Base-by-base conservation (phyloP, 2,797 vertebrate genomes). In the Argentina silus region DNA sequence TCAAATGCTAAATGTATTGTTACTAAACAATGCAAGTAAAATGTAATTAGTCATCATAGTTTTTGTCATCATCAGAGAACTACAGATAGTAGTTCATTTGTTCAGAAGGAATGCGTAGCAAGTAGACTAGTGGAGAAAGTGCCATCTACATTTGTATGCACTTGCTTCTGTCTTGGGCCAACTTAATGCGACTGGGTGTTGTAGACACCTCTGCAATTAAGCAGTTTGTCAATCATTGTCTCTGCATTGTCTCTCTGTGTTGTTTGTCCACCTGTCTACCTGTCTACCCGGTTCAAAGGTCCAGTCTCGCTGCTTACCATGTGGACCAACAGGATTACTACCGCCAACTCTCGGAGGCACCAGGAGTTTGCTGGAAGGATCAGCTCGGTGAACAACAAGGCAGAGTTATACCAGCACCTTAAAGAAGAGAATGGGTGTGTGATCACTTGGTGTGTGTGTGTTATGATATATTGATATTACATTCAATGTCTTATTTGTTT, bases 381-480 rank as follows among this genome's bases (percentile, higher is more conserved):
- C 79, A 96, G 94, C 80, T 98, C 98, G 0, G 94, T 98, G 76
- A 97, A 97, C 88, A 97, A 96, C 87, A 97, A 96, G 91, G 95
- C 96, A 23, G 97, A 99, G 83, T 87, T 99, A 6, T 99, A 99
- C 88, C 97, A 99, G 88, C 96, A 98, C 83, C 94, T 99, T 69
- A 99, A 99, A 90, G 98, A 99, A 3, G 98, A 99, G 86, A 99
- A 98, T 23, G 97, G 98, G 98, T 99, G 80, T 80, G 93, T 56
- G 11, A 19, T 48, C 12, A 48, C 67, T 19, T 0, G 56, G 8
- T 57, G 43, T 17, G 15, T 51, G 12, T 53, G 36, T 57, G 19
- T 73, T 36, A 4, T 36, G 27, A 1, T 36, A 4, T 36, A 36
- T 36, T 36, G 27, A 36, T 36, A 44, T 71, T 27, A 12, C 7